These are phyloP conservation scores for Mellilla xanthometata DNA, from an alignment of 2,888 invertebrate species.

Conservation along the genomic window DNA sequence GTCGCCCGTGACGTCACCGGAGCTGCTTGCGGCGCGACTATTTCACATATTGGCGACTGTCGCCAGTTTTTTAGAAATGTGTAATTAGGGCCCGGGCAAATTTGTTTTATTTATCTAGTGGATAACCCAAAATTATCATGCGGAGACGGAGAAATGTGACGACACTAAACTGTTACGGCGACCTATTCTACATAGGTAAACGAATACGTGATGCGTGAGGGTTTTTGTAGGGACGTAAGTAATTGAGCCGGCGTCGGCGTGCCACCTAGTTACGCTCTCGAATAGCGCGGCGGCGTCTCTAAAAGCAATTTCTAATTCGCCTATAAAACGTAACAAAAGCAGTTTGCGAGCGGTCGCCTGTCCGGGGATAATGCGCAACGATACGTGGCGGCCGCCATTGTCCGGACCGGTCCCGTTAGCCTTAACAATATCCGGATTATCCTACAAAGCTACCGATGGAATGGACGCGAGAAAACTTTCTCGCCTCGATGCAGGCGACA, in stretches of 20 bases:
- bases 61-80: constrained; percentile 72
- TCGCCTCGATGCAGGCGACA: constrained; percentile 75
- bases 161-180: constrained; percentile 38
- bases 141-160: constrained; percentile 43
- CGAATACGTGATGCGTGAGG: constrained; percentile 16
- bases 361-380: constrained; percentile 73
- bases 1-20: constrained; percentile 77
- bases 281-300: constrained; percentile 53
- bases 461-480: constrained; percentile 69
- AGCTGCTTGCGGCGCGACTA: constrained; percentile 69
- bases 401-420: constrained; percentile 64
- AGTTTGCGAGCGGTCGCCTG: constrained; percentile 56
- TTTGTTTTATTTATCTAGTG: constrained; percentile 65
- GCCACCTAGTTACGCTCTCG: constrained; percentile 79
- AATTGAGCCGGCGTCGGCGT: constrained; percentile 49
- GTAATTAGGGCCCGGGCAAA: constrained; percentile 71
- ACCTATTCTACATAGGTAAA: constrained; percentile 29
- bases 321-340: constrained; percentile 73
- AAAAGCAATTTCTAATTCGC: constrained; percentile 73
- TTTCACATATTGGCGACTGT: constrained; percentile 76
- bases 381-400: constrained; percentile 66
- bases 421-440: constrained; percentile 71
- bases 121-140: constrained; percentile 51
- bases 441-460: constrained; percentile 69
- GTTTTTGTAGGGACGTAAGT: constrained; percentile 10